A percentile compares a stretch with the other conserved stretches of the same genome.
These are phyloP conservation scores for Epinephelus lanceolatus DNA, from an alignment of 2,113 vertebrate species.

Conservation along the genomic window DNA sequence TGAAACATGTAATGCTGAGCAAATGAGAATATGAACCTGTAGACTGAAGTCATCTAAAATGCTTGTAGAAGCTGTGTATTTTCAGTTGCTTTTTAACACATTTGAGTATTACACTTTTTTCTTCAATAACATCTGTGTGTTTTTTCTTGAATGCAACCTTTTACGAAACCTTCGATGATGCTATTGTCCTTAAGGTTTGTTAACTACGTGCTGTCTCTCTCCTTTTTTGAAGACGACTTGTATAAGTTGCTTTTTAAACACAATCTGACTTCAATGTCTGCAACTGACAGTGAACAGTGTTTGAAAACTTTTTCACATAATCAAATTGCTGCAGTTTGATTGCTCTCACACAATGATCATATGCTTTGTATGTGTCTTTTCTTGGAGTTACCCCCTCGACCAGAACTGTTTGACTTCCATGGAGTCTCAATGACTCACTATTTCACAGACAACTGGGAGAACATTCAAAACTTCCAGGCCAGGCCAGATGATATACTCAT, in stretches of 20 bases:
- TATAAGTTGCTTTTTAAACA: too few species aligned
- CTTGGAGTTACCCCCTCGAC: conserved; percentile 9
- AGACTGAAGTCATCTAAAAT: not conserved
- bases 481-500: conserved; percentile 86
- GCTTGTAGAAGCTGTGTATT: not conserved
- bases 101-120: not conserved
- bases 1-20: not conserved
- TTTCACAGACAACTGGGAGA: conserved; percentile 84
- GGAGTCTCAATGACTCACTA: conserved; percentile 75
- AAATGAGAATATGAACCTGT: not conserved
- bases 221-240: not conserved
- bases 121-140: too few species aligned
- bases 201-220: not conserved
- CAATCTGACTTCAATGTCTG: not conserved
- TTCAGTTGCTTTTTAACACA: not conserved
- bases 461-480: conserved; percentile 83
- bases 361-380: not conserved
- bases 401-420: conserved; percentile 74
- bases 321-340: not conserved
- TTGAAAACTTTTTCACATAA: not conserved
- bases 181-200: too few species aligned
- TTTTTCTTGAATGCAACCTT: too few species aligned
- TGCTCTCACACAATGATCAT: not conserved
- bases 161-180: too few species aligned
- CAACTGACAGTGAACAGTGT: not conserved